These are phyloP conservation scores for Stratiomys singularior DNA, from an alignment of 2,888 invertebrate genomes.

Conservation along the genomic window DNA sequence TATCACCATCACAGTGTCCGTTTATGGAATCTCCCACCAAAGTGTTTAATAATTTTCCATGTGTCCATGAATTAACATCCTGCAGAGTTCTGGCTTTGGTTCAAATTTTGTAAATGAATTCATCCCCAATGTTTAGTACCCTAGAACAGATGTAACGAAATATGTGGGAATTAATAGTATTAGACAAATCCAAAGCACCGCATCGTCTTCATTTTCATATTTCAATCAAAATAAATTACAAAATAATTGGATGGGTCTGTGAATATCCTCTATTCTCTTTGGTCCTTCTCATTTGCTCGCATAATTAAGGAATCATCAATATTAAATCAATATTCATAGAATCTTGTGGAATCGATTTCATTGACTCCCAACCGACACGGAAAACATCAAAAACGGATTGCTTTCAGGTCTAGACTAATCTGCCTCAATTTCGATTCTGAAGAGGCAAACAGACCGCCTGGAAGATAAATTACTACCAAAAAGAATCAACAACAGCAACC, in stretches of 20 bases:
- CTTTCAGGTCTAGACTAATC: constrained; percentile 30
- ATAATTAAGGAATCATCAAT: constrained; percentile 31
- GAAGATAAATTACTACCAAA: constrained; percentile 42
- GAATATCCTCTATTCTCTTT: not conserved
- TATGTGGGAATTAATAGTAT: no score
- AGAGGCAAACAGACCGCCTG: constrained; percentile 41
- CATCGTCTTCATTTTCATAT: not conserved
- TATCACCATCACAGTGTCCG: no score
- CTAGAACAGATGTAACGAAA: no score
- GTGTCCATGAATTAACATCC: no score
- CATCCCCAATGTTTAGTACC: no score
- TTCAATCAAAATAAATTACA: constrained; percentile 13
- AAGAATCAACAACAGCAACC: constrained; percentile 18
- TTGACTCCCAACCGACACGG: constrained; percentile 19
- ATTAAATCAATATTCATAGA: constrained; percentile 41
- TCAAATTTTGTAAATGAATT: no score
- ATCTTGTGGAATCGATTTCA: constrained; percentile 13
- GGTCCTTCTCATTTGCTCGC: not conserved
- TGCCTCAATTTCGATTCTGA: constrained; percentile 38
- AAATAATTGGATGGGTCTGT: not conserved
- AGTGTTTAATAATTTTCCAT: no score
- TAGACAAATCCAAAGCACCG: no score
- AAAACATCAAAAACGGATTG: constrained; percentile 26
- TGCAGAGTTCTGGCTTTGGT: no score
- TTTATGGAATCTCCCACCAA: no score